Percentiles rank a stretch among this genome's conserved stretches.
These are phyloP conservation scores for Melipona beecheii DNA, from an alignment of 2,888 invertebrate genomes.

Conservation along the genomic window DNA sequence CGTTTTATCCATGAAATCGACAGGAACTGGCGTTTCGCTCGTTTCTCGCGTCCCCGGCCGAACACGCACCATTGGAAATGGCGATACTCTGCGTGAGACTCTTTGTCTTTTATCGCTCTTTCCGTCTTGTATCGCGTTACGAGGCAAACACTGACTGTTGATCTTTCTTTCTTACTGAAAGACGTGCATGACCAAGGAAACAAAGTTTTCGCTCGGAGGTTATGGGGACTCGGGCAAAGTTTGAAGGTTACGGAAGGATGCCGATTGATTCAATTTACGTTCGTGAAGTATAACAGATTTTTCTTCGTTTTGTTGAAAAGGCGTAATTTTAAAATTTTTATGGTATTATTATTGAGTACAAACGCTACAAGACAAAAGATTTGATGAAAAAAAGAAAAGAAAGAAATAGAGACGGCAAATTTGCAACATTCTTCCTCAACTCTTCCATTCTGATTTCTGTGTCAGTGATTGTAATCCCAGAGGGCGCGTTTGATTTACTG, in stretches of 20 bases:
- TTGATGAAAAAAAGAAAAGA: too few relatives aligned
- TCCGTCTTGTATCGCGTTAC: neutral
- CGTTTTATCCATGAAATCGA: conserved; percentile 29
- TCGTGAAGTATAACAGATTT: neutral
- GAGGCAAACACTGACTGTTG: neutral
- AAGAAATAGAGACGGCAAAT: too few relatives aligned
- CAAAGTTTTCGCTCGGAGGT: neutral
- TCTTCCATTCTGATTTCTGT: too few relatives aligned
- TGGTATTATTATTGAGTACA: neutral
- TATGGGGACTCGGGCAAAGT: neutral
- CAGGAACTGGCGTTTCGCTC: neutral
- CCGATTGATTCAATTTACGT: too few relatives aligned
- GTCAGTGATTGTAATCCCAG: too few relatives aligned
- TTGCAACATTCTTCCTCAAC: too few relatives aligned
- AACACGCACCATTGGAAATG: conserved; percentile 31
- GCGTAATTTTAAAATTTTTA: too few relatives aligned
- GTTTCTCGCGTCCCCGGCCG: neutral
- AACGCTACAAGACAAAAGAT: too few relatives aligned
- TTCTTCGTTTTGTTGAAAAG: too few relatives aligned
- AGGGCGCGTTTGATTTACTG: neutral
- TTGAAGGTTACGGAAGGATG: neutral
- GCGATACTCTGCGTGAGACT: conserved; percentile 44
- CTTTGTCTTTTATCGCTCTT: neutral
- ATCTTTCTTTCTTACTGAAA: neutral
- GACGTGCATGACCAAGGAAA: neutral